These are phyloP conservation scores for Callyntrura sp. DNA, from an alignment of 2,888 invertebrate species.

Conservation along the genomic window DNA sequence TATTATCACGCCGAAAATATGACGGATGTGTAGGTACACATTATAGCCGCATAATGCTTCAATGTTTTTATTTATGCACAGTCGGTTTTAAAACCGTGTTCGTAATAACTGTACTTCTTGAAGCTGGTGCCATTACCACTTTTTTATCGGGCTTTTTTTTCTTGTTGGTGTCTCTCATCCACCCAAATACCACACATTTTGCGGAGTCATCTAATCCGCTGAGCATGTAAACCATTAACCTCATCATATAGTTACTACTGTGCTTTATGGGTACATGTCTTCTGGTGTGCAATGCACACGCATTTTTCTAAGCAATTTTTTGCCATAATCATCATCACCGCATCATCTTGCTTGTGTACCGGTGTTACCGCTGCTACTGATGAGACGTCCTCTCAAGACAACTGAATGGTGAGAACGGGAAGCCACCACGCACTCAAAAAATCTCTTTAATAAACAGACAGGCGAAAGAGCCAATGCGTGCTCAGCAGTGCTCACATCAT, in stretches of 20 bases:
- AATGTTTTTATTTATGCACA: constrained; percentile 1
- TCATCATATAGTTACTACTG: constrained; percentile 39
- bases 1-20: background rate
- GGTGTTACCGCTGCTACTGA: background rate
- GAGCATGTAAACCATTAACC: constrained; percentile 73
- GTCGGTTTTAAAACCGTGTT: background rate
- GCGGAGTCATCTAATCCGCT: constrained; percentile 57
- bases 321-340: constrained; percentile 6
- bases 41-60: background rate
- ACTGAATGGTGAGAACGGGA: constrained; percentile 18
- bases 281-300: constrained; percentile 10
- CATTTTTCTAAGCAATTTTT: constrained; percentile 37
- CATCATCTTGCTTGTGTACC: background rate
- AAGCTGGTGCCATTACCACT: background rate
- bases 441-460: background rate
- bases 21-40: constrained; percentile 3
- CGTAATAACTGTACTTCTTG: background rate
- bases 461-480: background rate
- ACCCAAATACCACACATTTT: constrained; percentile 31
- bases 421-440: background rate
- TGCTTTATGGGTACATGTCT: background rate
- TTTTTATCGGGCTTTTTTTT: constrained; percentile 29
- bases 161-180: constrained; percentile 24
- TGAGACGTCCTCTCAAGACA: background rate
- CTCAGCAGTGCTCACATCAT: constrained; percentile 37